Evolutionary conservation across 2,888 invertebrate genomes (phyloP).

Genomic region (Smittia aterrima): DNA sequence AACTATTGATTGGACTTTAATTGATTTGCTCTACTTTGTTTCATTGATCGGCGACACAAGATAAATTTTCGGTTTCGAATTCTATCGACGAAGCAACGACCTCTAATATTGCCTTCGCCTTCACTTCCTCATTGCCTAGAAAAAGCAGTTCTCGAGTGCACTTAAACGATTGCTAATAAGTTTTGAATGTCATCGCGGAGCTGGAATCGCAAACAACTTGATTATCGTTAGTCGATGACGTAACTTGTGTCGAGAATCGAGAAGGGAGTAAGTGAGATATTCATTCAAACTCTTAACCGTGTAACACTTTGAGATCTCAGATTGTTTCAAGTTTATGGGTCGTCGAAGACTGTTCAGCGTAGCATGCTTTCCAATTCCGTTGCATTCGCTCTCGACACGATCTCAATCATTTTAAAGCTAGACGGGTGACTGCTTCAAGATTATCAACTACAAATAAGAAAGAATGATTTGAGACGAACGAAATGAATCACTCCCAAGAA

Average conservation of each 20-base stretch:
- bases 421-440: no score
- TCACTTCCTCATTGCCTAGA: background rate
- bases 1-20: slow-evolving; percentile 14
- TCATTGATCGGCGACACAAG: background rate
- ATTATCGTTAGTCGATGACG: background rate
- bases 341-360: background rate
- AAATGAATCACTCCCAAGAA: no score
- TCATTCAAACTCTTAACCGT: no score
- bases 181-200: slow-evolving; percentile 6
- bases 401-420: background rate
- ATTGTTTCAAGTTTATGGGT: background rate
- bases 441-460: no score
- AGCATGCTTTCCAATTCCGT: background rate
- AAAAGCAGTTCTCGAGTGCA: background rate
- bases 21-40: slow-evolving; percentile 22
- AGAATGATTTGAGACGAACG: no score
- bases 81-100: background rate
- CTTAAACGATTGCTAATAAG: background rate
- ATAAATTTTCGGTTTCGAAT: background rate
- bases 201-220: background rate
- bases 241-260: background rate
- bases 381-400: background rate
- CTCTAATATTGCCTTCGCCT: background rate
- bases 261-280: no score
- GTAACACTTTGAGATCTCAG: no score